Base-by-base conservation (phyloP, 2,888 invertebrate genomes). In the Patella caerulea region DNA sequence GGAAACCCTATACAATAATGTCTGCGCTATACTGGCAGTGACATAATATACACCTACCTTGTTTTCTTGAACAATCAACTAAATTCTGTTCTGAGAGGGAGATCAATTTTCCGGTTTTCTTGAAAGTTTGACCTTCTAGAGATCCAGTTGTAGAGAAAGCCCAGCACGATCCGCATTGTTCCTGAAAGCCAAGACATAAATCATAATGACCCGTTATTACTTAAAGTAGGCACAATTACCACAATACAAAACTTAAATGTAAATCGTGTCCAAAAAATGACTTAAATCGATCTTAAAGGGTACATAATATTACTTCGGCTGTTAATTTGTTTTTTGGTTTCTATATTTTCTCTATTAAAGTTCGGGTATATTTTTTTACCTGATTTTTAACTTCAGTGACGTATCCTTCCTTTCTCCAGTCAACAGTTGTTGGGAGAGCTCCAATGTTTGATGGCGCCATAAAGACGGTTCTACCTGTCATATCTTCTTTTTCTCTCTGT, bases 81-180 rank as follows among this genome's bases (percentile, higher is more conserved):
- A 92, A 83, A 77, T 92, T 90, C 84, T 92, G 92, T 81, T 92
- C 92, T 53, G 89, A 89, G 74, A 91, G 86, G 53, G 91, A 91
- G 12, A 94, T 92, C 86, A 96, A 92, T 80, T 93, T 93, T 0
- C 94, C 94, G 0, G 95, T 95, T 80, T 94, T 89, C 75, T 88
- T 85, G 81, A 87, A 90, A 70, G 87, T 87, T 78, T 91, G 91
- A 15, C 91, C 92, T 82, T 92, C 92, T 55, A 92, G 85, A 3
- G 92, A 88, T 4, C 91, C 98, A 73, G 97, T 98, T 45, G 89
- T 73, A 54, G 96, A 95, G 90, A 97, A 97, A 0, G 97, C 97
- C 92, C 97, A 98, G 89, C 97, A 97, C 0, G 96, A 95, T 0
- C 97, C 97, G 86, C 97, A 97, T 11, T 94, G 93, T 81, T 93